Evolutionary conservation across 1,140 invertebrate genomes (phyloP), one percentile per base, ranked within the genome.

Genomic region (Drosophila sp.): DNA sequence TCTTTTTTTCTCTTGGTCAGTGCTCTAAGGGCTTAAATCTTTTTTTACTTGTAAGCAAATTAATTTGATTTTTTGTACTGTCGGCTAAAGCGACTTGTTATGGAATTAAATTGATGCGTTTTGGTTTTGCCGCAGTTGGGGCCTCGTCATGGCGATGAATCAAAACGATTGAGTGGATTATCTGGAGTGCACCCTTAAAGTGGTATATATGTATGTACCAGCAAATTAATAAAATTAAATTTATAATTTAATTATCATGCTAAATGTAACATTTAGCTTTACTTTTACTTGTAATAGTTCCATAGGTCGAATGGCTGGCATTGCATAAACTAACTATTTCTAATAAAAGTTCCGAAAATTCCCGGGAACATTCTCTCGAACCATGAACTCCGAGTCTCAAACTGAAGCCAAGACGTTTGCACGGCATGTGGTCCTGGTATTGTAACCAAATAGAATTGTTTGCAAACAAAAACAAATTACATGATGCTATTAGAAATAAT

Each of bases 391-490:
- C 54, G 35, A 55, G 3, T 27, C 25, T 40, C 6, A 17, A 29
- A 41, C 71, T 33, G 57, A 61, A 47, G 33, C 27, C 56, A 40
- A 63, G 60, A 60, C 74, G 54, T 55, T 63, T 66, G 58, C 82
- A 38, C 83, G 23, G 84, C 80, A 83, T 89, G 83, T 77, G 83
- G 83, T 84, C 83, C 54, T 60, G 67, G 70, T 41, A 89, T 66
- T 89, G 84, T 79, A 82, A 74, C 83, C 83, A 87, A 87, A 87
- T 87, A 87, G 84, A 87, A 89, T 87, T 87, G 83, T 87, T 89
- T 81, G 76, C 83, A 89, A 87, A 86, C 83, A 89, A 89, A 89
- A 72, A 64, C 84, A 87, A 87, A 83, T 87, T 83, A 87, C 83
- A 87, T 65, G 76, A 82, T 83, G 84, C 83, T 89, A 87, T 87